Evolutionary conservation across 2,113 vertebrate species (phyloP), one percentile per base, ranked within the genome.

Genomic region (Telmatochromis bifrenatus): DNA sequence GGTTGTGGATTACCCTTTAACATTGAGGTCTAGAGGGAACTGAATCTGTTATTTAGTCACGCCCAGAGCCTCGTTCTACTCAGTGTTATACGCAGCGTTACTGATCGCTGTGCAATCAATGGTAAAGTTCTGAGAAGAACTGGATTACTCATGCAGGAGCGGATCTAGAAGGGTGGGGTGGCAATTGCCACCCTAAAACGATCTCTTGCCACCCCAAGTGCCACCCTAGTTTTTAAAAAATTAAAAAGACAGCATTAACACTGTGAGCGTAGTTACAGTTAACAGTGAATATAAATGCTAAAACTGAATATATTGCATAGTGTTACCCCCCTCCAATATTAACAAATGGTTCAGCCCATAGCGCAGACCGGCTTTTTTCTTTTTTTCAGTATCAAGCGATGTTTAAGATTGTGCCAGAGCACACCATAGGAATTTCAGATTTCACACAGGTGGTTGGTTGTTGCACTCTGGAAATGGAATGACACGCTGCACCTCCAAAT

Each of bases 351-450:
- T 55, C 21, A 13, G 53, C 21, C 53, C 53, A 56, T 56, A 26
- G 21, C 4, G 12, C 54, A 56, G 12, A 26, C 21, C 12, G 3
- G 54, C 12, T 14, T 56, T 56, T 56, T 58, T 28, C 13, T 28
- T 56, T 3, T 28, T 28, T 28, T 28, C 0, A 56, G 12, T 56
- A 56, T 7, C 21, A 14, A 56, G 21, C 12, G 7, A 56, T 0
- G 12, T 0, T 55, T 56, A 56, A 7, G 21, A 26, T 55, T 55
- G 54, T 55, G 11, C 11, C 21, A 2, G 54, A 55, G 21, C 6
- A 55, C 11, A 26, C 21, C 54, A 26, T 55, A 13, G 54, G 54
- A 7, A 26, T 55, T 55, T 55, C 21, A 26, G 54, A 13, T 55
- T 55, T 26, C 21, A 55, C 54, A 55, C 21, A 13, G 53, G 21